Evolutionary conservation across 1,140 invertebrate species (phyloP).

Genomic region (Drosophila grimshawi): DNA sequence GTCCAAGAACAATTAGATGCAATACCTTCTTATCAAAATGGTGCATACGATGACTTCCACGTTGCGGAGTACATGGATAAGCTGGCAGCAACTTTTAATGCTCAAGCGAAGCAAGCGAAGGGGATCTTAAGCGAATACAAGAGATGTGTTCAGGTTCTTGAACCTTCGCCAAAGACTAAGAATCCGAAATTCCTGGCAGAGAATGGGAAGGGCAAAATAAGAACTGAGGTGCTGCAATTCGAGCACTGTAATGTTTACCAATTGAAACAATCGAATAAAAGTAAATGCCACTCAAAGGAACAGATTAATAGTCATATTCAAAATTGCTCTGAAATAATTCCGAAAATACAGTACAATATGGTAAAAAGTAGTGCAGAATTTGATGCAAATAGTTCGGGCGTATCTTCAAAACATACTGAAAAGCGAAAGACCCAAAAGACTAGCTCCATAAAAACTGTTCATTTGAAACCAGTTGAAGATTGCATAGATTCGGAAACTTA

Average conservation of each 20-base stretch:
- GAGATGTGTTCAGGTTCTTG: not conserved
- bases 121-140: not conserved
- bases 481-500: not conserved
- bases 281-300: not conserved
- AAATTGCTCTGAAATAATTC: not conserved
- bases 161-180: not conserved
- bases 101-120: not conserved
- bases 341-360: too few species aligned
- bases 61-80: slow-evolving; percentile 23
- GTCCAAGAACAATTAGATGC: not conserved
- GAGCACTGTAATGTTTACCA: slow-evolving; percentile 40
- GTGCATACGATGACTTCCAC: not conserved
- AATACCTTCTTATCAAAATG: slow-evolving; percentile 5
- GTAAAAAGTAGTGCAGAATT: too few species aligned
- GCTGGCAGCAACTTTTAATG: not conserved
- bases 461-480: not conserved
- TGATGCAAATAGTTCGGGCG: too few species aligned
- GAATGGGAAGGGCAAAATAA: not conserved
- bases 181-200: not conserved
- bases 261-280: not conserved
- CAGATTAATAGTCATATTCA: not conserved
- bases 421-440: too few species aligned
- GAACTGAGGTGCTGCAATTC: slow-evolving; percentile 8
- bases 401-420: too few species aligned
- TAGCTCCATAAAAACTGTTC: too few species aligned